Conservation (phyloP, 2,888 invertebrate genomes). For the Callimorpha dominula region DNA sequence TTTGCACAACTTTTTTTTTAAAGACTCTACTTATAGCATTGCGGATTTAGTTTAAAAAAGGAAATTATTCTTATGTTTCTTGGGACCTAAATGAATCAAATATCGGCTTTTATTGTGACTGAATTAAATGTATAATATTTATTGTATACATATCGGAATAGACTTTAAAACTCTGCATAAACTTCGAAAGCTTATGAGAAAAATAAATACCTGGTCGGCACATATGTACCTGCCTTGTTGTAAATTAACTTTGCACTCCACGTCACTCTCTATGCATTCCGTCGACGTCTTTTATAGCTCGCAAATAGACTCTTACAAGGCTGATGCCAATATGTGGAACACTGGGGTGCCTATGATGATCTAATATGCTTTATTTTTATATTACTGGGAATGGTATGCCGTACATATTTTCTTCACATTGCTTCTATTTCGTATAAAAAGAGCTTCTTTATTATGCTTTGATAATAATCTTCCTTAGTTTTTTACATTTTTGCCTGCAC, state of each 20-base stretch:
- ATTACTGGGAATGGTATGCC: not conserved
- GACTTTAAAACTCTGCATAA: no score
- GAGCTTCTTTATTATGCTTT: not conserved
- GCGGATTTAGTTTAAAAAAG: no score
- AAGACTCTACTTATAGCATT: no score
- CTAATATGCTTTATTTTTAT: not conserved
- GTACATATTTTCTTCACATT: not conserved
- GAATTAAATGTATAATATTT: no score
- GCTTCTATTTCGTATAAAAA: not conserved
- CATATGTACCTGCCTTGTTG: not conserved
- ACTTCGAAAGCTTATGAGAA: no score
- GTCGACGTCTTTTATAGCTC: conserved; percentile 1
- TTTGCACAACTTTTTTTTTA: no score
- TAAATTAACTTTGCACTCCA: conserved; percentile 10
- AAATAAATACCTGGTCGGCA: no score
- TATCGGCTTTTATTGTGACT: no score
- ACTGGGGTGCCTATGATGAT: not conserved
- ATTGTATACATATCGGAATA: no score
- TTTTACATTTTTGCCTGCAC: not conserved
- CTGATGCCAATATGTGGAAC: not conserved
- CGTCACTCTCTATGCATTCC: not conserved
- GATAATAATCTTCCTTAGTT: not conserved
- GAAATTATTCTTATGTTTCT: no score
- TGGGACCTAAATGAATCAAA: no score
- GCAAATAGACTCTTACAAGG: conserved; percentile 3